These are phyloP conservation scores for Eumaeus atala DNA, from an alignment of 1,140 invertebrate species.

Conservation along the genomic window DNA sequence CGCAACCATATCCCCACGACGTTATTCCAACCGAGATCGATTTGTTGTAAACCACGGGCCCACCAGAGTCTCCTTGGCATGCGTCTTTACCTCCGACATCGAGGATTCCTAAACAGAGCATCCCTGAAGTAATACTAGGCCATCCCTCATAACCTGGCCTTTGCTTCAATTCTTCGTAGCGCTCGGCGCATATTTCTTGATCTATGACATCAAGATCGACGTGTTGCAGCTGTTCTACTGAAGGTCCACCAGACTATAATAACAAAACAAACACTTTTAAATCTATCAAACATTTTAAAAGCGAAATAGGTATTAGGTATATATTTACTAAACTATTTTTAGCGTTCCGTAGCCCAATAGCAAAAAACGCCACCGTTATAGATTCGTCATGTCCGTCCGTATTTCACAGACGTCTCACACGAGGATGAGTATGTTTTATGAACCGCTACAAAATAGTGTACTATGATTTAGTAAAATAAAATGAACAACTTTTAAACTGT, in stretches of 20 bases:
- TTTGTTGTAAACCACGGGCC: constrained; percentile 72
- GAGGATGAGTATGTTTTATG: too few relatives aligned
- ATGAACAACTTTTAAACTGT: too few relatives aligned
- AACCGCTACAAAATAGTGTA: too few relatives aligned
- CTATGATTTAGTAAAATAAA: too few relatives aligned
- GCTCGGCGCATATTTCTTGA: constrained; percentile 43
- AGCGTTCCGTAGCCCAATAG: too few relatives aligned
- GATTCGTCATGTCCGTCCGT: too few relatives aligned
- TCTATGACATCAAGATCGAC: constrained; percentile 66
- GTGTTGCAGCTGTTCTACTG: constrained; percentile 31
- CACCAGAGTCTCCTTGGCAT: constrained; percentile 80
- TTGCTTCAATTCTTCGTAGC: constrained; percentile 38
- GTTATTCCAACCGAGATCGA: constrained; percentile 70
- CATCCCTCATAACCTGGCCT: constrained; percentile 22
- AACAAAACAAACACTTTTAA: background rate
- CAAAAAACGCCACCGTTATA: too few relatives aligned
- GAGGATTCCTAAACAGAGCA: constrained; percentile 46
- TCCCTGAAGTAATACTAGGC: constrained; percentile 38
- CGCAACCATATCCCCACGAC: constrained; percentile 76
- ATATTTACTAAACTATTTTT: too few relatives aligned
- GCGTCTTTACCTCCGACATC: constrained; percentile 60
- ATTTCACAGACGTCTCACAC: too few relatives aligned
- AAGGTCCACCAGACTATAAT: constrained; percentile 26
- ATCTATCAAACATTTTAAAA: too few relatives aligned
- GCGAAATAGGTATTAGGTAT: too few relatives aligned